These are phyloP conservation scores for Mustelus asterias DNA, from an alignment of 2,113 vertebrate genomes.

Conservation along the genomic window DNA sequence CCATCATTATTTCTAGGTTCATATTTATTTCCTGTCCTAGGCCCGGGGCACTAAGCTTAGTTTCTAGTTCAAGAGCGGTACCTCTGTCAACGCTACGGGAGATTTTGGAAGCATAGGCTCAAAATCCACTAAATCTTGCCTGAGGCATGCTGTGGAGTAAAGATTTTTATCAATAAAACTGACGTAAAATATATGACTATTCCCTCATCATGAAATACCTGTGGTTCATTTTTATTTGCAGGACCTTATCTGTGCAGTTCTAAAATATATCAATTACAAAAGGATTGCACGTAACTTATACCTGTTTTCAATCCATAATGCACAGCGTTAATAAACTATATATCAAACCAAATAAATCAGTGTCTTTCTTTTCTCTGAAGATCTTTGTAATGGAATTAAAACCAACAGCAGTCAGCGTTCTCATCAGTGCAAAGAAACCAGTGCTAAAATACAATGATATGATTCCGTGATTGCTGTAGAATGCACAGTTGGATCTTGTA, in stretches of 20 bases:
- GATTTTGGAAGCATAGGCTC: background rate
- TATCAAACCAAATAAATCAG: background rate
- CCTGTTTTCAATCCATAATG: background rate
- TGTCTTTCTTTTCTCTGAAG: background rate
- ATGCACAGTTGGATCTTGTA: background rate
- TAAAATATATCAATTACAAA: background rate
- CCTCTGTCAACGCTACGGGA: background rate
- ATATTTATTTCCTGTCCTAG: background rate
- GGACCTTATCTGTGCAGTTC: background rate
- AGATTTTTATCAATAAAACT: constrained; percentile 14
- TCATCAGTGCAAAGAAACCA: constrained; percentile 35
- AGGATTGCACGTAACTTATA: background rate
- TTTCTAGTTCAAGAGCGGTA: background rate
- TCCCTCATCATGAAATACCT: background rate
- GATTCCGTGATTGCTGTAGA: constrained; percentile 8
- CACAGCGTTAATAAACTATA: background rate
- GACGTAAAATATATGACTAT: background rate
- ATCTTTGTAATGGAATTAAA: constrained; percentile 22
- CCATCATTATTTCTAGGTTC: background rate
- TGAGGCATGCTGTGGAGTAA: background rate
- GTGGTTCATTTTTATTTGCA: background rate
- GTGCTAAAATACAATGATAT: background rate
- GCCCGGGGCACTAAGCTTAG: background rate
- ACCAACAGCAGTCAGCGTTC: background rate
- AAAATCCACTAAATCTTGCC: background rate